Evolutionary conservation across 2,113 vertebrate species (phyloP), one percentile per base, ranked within the genome.

Genomic region (Lophius piscatorius): DNA sequence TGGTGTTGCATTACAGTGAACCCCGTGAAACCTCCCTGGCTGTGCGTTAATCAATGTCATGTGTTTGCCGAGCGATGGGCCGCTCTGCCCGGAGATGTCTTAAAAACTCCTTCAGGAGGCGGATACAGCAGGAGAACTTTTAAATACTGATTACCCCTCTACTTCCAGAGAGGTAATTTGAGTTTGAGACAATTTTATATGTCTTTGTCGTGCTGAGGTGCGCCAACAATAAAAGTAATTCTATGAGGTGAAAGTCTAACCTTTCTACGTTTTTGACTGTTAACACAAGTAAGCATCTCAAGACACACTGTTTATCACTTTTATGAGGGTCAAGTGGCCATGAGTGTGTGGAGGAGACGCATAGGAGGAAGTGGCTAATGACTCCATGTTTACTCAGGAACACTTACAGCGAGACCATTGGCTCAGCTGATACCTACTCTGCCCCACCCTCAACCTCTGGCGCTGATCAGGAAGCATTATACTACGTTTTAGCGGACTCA

Each of bases 1-100:
- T 74, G 75, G 87, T 88, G 70, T 88, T 65, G 73, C 44, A 3
- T 89, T 88, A 85, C 87, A 62, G 54, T 70, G 61, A 83, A 80
- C 76, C 70, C 70, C 76, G 70, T 85, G 73, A 87, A 88, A 80
- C 56, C 48, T 38, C 36, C 31, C 70, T 67, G 47, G 48, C 70
- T 76, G 61, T 31, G 67, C 79, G 75, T 79, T 83, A 83, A 85
- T 75, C 78, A 63, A 76, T 72, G 73, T 70, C 84, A 75, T 52
- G 58, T 85, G 83, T 82, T 87, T 74, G 65, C 69, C 26, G 20
- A 60, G 59, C 63, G 33, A 70, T 57, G 55, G 56, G 58, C 58
- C 12, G 17, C 4, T 60, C 51, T 75, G 77, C 63, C 56, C 46
- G 52, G 33, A 74, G 73, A 74, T 28, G 44, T 76, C 63, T 72